Base-by-base conservation (phyloP, 2,888 invertebrate genomes). In the Heliconius cydno region DNA sequence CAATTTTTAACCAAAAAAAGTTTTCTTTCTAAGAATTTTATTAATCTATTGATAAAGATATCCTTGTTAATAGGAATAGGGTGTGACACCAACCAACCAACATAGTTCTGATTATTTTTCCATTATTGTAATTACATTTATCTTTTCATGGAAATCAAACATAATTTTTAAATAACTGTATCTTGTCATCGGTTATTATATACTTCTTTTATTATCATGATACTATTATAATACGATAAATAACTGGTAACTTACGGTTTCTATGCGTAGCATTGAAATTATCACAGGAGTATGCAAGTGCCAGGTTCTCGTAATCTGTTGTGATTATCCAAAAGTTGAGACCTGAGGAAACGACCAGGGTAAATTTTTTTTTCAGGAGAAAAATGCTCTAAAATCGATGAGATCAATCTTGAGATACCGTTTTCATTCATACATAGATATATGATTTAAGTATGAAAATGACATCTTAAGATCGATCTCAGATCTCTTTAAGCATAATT, bases 291-390 rank as follows among this genome's bases (percentile, higher is more conserved):
- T 89, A 92, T 1, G 85, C 85, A 0, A 92, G 76, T 1, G 90
- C 88, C 66, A 83, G 90, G 52, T 76, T 83, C 0, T n/a, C 7
- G 52, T 87, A 86, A 72, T 89, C 85, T 5, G 88, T 88, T 3
- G 78, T n/a, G 3, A 90, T 82, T 15, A 92, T 85, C 90, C 88
- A 91, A 77, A 92, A 90, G 19, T 90, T 86, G 2, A 88, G 80
- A 25, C 88, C 92, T 94, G 87, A 28, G 80, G 78, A 28, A 80
- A 77, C n/a, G 57, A 57, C 57, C 2, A 41, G 22, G 9, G 22
- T 25, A 46, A 5, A 46, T 46, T 15, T 46, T 46, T 46, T 46
- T n/a, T n/a, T n/a, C n/a, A 15, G 15, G 5, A 15, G 1, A 41
- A 41, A 9, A 4, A 41, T 13, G 15, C 13, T 15, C 3, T 46